These are phyloP conservation scores for Alcedo atthis DNA, from an alignment of 2,797 vertebrate genomes.

Conservation along the genomic window DNA sequence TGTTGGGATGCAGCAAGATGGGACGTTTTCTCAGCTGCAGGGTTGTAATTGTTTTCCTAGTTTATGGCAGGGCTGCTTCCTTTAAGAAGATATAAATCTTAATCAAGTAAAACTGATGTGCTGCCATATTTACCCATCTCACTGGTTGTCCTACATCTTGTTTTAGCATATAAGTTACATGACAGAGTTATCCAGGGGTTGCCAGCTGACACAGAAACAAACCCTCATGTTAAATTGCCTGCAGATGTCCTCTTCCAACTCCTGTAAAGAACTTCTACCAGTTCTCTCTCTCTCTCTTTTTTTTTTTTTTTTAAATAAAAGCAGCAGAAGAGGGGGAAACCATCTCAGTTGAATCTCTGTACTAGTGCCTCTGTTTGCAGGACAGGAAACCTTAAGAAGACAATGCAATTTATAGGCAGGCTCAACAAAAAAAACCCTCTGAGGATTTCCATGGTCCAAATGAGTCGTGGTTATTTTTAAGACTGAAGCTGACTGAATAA, in stretches of 20 bases:
- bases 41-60: background rate
- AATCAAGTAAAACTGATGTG: slow-evolving; percentile 57
- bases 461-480: slow-evolving; percentile 2
- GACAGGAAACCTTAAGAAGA: slow-evolving; percentile 53
- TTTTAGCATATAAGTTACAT: slow-evolving; percentile 67
- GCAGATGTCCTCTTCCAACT: slow-evolving; percentile 65
- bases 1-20: background rate
- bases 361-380: slow-evolving; percentile 59
- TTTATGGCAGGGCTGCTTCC: background rate
- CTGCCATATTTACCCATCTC: slow-evolving; percentile 53
- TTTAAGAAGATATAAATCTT: slow-evolving; percentile 49
- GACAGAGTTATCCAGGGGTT: slow-evolving; percentile 68
- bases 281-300: background rate
- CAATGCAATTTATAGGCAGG: slow-evolving; percentile 45
- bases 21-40: background rate
- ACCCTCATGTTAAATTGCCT: slow-evolving; percentile 67
- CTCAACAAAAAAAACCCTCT: background rate
- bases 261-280: slow-evolving; percentile 58
- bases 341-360: slow-evolving; percentile 55
- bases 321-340: slow-evolving; percentile 55
- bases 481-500: slow-evolving; percentile 30
- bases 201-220: slow-evolving; percentile 71
- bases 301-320: slow-evolving; percentile 48
- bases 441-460: slow-evolving; percentile 48
- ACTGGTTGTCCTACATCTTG: slow-evolving; percentile 68